Conservation (phyloP, 2,797 vertebrate species). For the Halcyon smyrnensis region DNA sequence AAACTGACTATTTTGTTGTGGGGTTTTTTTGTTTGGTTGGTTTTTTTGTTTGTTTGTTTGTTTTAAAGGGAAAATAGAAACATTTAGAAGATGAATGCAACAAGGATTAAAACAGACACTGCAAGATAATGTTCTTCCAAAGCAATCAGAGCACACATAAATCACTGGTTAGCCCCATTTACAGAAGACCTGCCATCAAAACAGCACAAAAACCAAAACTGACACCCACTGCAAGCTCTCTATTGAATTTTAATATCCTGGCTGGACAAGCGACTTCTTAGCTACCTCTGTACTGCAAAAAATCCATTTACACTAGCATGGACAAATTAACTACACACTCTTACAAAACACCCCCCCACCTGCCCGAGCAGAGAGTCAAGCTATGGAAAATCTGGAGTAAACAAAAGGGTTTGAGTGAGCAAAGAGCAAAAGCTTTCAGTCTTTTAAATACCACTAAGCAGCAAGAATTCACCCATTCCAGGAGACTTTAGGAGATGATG, state of each 20-base stretch:
- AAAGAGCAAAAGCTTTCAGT: neutral
- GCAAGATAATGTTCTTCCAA: neutral
- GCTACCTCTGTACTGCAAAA: neutral
- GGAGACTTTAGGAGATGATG: neutral
- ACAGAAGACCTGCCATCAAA: neutral
- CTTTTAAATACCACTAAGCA: neutral
- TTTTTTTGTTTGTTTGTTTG: neutral
- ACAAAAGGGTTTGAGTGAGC: neutral
- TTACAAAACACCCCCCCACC: neutral
- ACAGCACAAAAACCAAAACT: neutral
- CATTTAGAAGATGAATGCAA: constrained; percentile 19
- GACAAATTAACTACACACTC: neutral
- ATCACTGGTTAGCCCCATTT: neutral
- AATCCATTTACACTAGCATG: neutral
- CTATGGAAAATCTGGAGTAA: neutral
- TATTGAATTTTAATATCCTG: neutral
- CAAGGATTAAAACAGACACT: constrained; percentile 16
- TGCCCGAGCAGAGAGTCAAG: neutral
- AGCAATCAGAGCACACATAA: constrained; percentile 3
- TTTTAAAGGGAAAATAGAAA: neutral
- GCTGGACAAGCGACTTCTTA: neutral
- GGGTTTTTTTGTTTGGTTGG: too few species aligned
- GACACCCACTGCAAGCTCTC: neutral
- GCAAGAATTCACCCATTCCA: neutral
- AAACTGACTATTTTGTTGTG: neutral